Evolutionary conservation across 2,797 vertebrate genomes (phyloP), one percentile per base, ranked within the genome.

Genomic region (Tragelaphus oryx): DNA sequence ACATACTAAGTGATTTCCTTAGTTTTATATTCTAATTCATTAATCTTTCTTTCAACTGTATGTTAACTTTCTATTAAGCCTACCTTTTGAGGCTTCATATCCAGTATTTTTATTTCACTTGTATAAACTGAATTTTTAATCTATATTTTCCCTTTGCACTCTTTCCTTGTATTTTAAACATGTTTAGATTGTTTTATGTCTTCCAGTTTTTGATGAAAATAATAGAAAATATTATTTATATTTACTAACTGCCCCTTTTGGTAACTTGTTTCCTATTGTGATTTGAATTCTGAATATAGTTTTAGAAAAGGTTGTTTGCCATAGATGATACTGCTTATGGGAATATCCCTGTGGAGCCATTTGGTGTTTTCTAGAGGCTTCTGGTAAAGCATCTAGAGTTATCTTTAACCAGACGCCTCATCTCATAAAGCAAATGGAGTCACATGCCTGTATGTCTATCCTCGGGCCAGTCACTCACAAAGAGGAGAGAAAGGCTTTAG

Each of bases 281-380:
- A 52, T 59, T 90, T 94, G 59, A 28, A 84, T n/a, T 89, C 37
- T 82, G 37, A 79, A 88, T 22, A 50, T 33, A 75, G 46, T 78
- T 92, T 87, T 62, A 65, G 22, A 44, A 87, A 94, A 46, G 13
- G 26, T 20, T 83, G 16, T 44, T 95, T 96, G 89, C 50, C 24
- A 30, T 16, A 30, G 37, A 20, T 55, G 28, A n/a, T 88, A 5
- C 2, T 76, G 50, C 9, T 84, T 71, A 48, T 57, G 62, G 33
- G 9, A 57, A 41, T 68, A 44, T 41, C 78, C 57, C 28, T 59
- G 22, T 4, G 52, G 57, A 59, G 28, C 10, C 26, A 28, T 48
- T 71, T 7, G 14, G 28, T 37, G 28, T 75, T 85, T 74, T 12
- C 37, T 20, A 33, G 55, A 85, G 75, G 30, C 13, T 37, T 52